A percentile compares a stretch with the other conserved stretches of the same genome.
Conservation (phyloP, 30 jellyfish, hydroid and myxozoan genomes). For the Morbakka virulenta region DNA sequence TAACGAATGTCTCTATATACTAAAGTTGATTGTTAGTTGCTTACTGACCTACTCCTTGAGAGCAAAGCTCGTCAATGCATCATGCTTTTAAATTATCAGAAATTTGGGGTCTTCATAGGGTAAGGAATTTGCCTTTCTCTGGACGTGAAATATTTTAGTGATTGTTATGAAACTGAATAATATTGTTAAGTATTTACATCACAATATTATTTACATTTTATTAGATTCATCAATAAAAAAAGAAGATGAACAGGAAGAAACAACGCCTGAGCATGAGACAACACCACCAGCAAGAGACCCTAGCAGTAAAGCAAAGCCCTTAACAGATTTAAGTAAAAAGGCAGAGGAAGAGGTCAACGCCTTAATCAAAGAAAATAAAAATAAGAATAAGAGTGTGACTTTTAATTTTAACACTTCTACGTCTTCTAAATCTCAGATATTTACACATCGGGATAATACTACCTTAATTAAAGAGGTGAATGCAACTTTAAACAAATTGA, state of each 20-base stretch:
- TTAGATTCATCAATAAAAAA: neutral
- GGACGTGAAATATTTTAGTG: too few species aligned
- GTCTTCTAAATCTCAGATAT: neutral
- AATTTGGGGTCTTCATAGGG: too few species aligned
- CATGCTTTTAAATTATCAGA: too few species aligned
- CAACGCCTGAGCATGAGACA: neutral
- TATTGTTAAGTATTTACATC: too few species aligned
- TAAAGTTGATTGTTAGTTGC: too few species aligned
- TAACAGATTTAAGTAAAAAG: slow-evolving; percentile 87
- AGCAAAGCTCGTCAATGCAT: too few species aligned
- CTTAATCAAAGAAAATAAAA: slow-evolving; percentile 40
- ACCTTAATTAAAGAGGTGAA: slow-evolving; percentile 62
- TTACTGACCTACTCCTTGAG: too few species aligned
- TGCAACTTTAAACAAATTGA: slow-evolving; percentile 68
- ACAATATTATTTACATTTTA: too few species aligned
- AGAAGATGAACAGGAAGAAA: neutral
- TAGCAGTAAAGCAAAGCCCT: slow-evolving; percentile 68
- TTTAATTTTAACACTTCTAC: neutral
- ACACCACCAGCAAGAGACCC: neutral
- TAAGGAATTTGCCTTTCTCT: too few species aligned
- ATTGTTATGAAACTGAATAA: too few species aligned
- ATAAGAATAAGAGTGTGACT: slow-evolving; percentile 12
- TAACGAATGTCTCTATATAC: too few species aligned
- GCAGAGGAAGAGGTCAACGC: slow-evolving; percentile 97
- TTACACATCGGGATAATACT: slow-evolving; percentile 4